A percentile compares a stretch with the other conserved stretches of the same genome.
phyloP scores from a whole-genome alignment of 1,140 invertebrate genomes.

The Melanaphis sacchari region DNA sequence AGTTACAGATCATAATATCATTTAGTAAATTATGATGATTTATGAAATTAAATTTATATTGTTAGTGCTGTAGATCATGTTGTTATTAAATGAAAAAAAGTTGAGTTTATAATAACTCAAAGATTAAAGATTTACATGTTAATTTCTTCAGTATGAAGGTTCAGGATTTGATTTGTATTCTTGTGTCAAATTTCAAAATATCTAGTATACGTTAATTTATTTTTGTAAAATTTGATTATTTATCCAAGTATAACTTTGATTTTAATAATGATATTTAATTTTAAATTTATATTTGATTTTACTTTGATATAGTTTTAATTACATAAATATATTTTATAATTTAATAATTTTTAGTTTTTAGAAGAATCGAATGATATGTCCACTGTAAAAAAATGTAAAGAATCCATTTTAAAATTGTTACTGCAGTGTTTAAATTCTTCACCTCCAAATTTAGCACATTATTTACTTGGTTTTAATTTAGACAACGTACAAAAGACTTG shows the following conservation, averaged over 20 bases:
- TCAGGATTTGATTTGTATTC: not conserved
- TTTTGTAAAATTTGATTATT: not conserved
- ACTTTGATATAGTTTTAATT: not conserved
- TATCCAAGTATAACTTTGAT: not conserved
- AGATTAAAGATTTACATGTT: not conserved
- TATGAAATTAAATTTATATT: too few relatives aligned
- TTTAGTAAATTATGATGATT: too few relatives aligned
- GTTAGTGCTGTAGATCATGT: too few relatives aligned
- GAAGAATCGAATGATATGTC: constrained; percentile 39
- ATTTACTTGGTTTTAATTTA: constrained; percentile 86
- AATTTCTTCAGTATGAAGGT: not conserved
- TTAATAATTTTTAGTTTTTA: constrained; percentile 36
- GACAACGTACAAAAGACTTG: constrained; percentile 74
- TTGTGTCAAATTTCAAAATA: not conserved
- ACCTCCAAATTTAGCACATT: constrained; percentile 85
- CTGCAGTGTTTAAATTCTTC: constrained; percentile 77
- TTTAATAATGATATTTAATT: not conserved
- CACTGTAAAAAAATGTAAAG: constrained; percentile 67
- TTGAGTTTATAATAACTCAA: too few relatives aligned
- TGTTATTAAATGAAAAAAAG: too few relatives aligned
- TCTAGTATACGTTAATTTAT: not conserved
- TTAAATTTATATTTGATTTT: not conserved
- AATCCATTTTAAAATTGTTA: constrained; percentile 75
- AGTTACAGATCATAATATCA: too few relatives aligned
- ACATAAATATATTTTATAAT: not conserved